Base-by-base conservation (phyloP, 2,888 invertebrate species). In the Dendrolimus houi region DNA sequence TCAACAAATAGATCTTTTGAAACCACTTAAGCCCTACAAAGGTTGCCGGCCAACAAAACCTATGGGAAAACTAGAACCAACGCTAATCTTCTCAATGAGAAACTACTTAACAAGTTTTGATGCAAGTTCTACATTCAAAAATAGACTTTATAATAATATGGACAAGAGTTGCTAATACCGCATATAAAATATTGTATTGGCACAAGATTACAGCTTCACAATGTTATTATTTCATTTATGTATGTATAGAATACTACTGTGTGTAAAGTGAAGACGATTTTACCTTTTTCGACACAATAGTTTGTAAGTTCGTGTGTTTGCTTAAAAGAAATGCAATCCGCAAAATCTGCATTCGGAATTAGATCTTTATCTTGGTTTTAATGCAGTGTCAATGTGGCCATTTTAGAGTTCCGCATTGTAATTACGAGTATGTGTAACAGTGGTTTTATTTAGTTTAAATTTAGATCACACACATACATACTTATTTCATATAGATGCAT, bases 331-430 rank as follows among this genome's bases (percentile, higher is more conserved):
- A 73, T 75, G 73, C 74, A 73, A 77, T 77, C 71, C 70, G 66
- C 66, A 73, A 77, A 78, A 84, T 84, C 82, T 81, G 78, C 80
- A 81, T 81, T 81, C 74, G 71, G 75, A 72, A 83, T 83, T 80
- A 83, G 86, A 88, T 87, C 75, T 78, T 83, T 85, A 89, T 89
- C 87, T 79, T 59, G 56, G 62, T 66, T 29, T 29, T 80, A 83
- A 81, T 81, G 65, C 77, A 71, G 65, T 68, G 67, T 73, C 71
- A 81, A 80, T 78, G 72, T 70, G 69, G 67, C 72, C 73, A 70
- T 77, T 77, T 79, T 74, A 47, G 47, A 47, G 47, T 9, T 47
- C 47, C 9, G 47, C 7, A 47, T 8, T 47, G 0, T 67, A 57
- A 47, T 47, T 29, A n/a, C n/a, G n/a, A n/a, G n/a, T n/a, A 29